Conservation (phyloP, 1,140 invertebrate genomes). For the Gonioctena quinquepunctata region DNA sequence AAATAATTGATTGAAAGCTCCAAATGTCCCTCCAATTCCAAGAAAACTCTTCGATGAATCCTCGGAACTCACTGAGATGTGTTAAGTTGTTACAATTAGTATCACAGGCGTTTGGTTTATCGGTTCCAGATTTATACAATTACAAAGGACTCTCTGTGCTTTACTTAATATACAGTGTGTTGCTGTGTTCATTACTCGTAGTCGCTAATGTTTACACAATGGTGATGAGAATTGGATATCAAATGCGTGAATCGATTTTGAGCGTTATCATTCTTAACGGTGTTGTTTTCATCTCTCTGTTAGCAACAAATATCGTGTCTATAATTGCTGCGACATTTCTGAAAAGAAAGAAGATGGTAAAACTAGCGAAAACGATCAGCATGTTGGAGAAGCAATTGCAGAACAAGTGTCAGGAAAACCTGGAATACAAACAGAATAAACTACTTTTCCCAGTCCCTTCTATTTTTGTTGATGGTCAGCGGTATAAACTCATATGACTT, state of each 20-base stretch:
- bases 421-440: background rate
- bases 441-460: background rate
- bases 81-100: background rate
- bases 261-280: background rate
- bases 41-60: background rate
- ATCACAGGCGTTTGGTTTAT: background rate
- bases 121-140: constrained; percentile 8
- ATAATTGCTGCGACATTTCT: background rate
- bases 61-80: background rate
- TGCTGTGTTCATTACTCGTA: background rate
- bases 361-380: background rate
- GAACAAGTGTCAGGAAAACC: background rate
- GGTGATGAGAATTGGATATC: background rate
- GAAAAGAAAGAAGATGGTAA: constrained; percentile 12
- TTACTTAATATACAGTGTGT: constrained; percentile 13
- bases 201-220: background rate
- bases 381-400: background rate
- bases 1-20: background rate
- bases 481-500: background rate
- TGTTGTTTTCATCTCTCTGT: background rate
- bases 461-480: background rate
- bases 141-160: constrained; percentile 15
- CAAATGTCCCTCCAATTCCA: background rate
- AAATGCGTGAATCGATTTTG: background rate
- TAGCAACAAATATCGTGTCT: background rate